Evolutionary conservation across 1,140 invertebrate genomes (phyloP), one percentile per base, ranked within the genome.

Genomic region (Zaprionus ornatus): DNA sequence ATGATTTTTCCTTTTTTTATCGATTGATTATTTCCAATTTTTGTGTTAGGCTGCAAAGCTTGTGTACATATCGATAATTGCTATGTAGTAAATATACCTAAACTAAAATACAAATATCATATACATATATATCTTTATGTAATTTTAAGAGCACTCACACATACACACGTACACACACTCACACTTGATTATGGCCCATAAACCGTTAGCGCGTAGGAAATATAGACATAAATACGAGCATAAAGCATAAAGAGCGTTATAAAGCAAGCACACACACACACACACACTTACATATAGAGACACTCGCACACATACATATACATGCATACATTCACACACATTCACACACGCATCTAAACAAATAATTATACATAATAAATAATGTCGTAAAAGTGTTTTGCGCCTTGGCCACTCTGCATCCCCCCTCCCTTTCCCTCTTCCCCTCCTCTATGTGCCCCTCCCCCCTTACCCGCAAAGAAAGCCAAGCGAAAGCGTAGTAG

Each of bases 61-160:
- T 62, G 59, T 87, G 84, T 87, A 87, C 83, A 87, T 87, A 87
- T 88, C 77, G 83, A 88, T 84, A 59, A 78, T 78, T 87, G 86
- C 54, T 66, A 78, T 77, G 63, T 60, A 71, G 72, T 74, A 63
- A 61, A 75, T 25, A 68, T 52, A 57, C 35, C 52, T 35, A 55
- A 27, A 61, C 35, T 56, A 37, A 21, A 21, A 67, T 54, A 45
- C 7, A 59, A 40, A 68, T 48, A 72, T 66, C 35, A 48, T 42
- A 62, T 56, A 50, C 45, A 64, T 48, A 55, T 65, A 60, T 73
- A 69, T 69, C 37, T 54, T 81, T 88, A 75, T 61, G 42, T 87
- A 88, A 63, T 73, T 74, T 56, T 87, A 88, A 87, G 84, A 19
- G 19, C 27, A 62, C 27, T 37, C 57, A 74, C 27, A 74, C 61